Evolutionary conservation across 2,888 invertebrate genomes (phyloP).

Genomic region (Gerosis bhagava): DNA sequence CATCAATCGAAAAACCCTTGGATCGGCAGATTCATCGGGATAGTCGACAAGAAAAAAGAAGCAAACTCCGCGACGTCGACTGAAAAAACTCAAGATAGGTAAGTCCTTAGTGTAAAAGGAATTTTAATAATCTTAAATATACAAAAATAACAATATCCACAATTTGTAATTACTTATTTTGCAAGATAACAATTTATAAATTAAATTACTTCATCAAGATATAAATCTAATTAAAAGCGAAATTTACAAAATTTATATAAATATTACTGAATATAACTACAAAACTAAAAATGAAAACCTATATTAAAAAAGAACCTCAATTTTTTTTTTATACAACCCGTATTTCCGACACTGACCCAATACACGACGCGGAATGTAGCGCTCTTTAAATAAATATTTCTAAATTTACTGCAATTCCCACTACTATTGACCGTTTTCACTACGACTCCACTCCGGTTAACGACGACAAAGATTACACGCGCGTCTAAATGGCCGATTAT

Average conservation of each 20-base stretch:
- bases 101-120: too few species aligned
- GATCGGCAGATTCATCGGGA: constrained; percentile 38
- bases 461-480: constrained; percentile 21
- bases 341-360: constrained; percentile 38
- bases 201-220: too few species aligned
- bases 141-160: too few species aligned
- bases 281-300: too few species aligned
- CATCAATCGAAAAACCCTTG: constrained; percentile 40
- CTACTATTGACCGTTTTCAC: constrained; percentile 13
- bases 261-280: too few species aligned
- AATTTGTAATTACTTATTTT: too few species aligned
- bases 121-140: too few species aligned
- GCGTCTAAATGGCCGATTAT: constrained; percentile 41
- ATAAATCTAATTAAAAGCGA: too few species aligned
- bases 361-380: constrained; percentile 33
- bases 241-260: too few species aligned
- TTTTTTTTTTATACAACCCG: constrained; percentile 7
- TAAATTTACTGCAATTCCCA: constrained; percentile 32
- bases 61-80: constrained; percentile 35
- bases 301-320: too few species aligned
- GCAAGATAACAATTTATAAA: too few species aligned
- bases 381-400: constrained; percentile 37
- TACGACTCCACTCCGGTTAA: constrained; percentile 26
- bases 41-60: constrained; percentile 37
- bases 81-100: constrained; percentile 37